Evolutionary conservation across 2,797 vertebrate species (phyloP).

Genomic region (Adrianichthys oophorus): DNA sequence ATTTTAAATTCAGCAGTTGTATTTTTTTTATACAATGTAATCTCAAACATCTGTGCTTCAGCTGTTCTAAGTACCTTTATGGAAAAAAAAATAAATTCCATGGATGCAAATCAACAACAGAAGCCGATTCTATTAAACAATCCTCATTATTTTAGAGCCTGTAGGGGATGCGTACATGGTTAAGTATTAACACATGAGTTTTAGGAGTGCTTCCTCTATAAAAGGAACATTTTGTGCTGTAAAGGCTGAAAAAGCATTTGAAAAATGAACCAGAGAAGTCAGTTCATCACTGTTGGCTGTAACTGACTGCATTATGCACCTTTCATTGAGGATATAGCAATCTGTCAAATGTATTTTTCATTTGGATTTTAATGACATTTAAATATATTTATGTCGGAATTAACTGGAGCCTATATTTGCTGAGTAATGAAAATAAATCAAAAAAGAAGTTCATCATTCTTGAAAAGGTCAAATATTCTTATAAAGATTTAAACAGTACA

Average conservation of each 20-base stretch:
- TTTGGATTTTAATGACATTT: background rate
- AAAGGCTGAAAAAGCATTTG: constrained; percentile 8
- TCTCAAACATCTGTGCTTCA: constrained; percentile 15
- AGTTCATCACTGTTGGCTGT: background rate
- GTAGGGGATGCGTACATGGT: constrained; percentile 27
- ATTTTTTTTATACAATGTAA: constrained; percentile 13
- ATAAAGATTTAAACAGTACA: no score
- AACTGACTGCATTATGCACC: constrained; percentile 10
- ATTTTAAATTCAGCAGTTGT: no score
- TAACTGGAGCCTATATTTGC: no score
- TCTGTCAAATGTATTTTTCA: background rate
- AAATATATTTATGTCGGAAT: background rate
- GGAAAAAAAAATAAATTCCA: constrained; percentile 8
- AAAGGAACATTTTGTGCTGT: constrained; percentile 20
- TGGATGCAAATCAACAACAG: constrained; percentile 17
- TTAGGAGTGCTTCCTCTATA: constrained; percentile 31
- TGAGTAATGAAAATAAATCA: no score
- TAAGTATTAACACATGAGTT: constrained; percentile 66
- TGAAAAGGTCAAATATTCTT: no score
- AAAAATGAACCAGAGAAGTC: constrained; percentile 4
- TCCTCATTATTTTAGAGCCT: constrained; percentile 35
- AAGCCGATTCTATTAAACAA: constrained; percentile 38
- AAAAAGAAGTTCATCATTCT: no score
- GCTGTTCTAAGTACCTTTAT: constrained; percentile 26
- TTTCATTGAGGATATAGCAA: background rate